phyloP scores from a whole-genome alignment of 1,140 invertebrate genomes.

The Drosophila sturtevanti region DNA sequence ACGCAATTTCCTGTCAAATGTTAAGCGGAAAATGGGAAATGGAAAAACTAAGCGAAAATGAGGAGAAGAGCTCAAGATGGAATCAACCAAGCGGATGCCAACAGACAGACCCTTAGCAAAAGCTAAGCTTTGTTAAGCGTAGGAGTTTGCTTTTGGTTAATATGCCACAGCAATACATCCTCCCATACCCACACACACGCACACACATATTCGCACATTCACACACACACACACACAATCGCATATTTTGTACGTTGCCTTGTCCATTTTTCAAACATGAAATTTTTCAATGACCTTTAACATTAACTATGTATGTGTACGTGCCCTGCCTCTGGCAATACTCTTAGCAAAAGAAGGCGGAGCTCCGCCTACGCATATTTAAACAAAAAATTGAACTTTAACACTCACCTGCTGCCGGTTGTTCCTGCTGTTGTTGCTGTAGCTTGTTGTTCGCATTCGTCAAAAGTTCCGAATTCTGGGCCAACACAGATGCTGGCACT shows the following conservation, averaged over 20 bases:
- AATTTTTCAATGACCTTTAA: constrained; percentile 76
- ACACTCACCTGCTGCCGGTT: constrained; percentile 69
- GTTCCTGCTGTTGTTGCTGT: constrained; percentile 55
- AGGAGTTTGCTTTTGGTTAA: constrained; percentile 16
- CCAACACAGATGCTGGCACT: constrained; percentile 77
- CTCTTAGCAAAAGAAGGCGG: constrained; percentile 27
- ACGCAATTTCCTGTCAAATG: constrained; percentile 76
- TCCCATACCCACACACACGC: not conserved
- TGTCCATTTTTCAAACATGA: constrained; percentile 65
- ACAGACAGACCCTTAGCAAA: constrained; percentile 9
- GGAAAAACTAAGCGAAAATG: constrained; percentile 52
- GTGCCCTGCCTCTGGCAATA: not conserved
- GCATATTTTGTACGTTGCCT: constrained; percentile 26
- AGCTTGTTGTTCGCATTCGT: constrained; percentile 73
- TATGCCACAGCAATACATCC: not conserved
- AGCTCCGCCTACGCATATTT: constrained; percentile 39
- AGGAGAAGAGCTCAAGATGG: constrained; percentile 32
- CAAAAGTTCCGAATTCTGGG: constrained; percentile 75
- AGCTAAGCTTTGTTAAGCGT: constrained; percentile 5
- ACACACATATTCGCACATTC: constrained; percentile 21
- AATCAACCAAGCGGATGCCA: constrained; percentile 48
- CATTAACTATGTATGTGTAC: constrained; percentile 53
- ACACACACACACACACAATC: constrained; percentile 1
- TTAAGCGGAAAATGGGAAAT: constrained; percentile 68
- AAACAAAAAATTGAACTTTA: constrained; percentile 57